These are phyloP conservation scores for Genyomyrus donnyi DNA, from an alignment of 2,113 vertebrate genomes.

Conservation along the genomic window DNA sequence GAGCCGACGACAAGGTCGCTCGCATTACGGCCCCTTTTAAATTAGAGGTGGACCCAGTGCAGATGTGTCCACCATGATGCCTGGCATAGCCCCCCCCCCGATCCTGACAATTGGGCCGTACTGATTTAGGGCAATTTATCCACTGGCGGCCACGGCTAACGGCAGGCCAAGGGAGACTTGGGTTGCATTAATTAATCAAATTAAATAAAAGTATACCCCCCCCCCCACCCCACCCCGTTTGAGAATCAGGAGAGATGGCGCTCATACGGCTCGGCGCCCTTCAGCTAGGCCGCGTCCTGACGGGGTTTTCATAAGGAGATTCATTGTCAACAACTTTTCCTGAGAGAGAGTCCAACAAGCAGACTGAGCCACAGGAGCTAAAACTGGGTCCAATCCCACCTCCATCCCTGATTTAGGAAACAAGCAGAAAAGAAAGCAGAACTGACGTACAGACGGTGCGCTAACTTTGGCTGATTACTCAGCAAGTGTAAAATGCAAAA, in stretches of 20 bases:
- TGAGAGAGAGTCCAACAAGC: background rate
- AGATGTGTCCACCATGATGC: background rate
- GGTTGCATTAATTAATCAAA: background rate
- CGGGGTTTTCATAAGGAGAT: background rate
- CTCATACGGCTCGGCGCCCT: background rate
- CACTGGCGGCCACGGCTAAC: background rate
- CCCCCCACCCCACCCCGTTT: background rate
- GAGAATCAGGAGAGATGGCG: background rate
- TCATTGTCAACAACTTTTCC: background rate
- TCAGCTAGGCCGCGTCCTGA: background rate
- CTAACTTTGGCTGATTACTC: background rate
- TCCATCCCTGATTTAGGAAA: background rate
- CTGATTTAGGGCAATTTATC: background rate
- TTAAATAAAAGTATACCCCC: background rate
- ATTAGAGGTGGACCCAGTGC: slow-evolving; percentile 19
- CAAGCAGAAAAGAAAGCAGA: background rate
- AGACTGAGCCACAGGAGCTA: background rate
- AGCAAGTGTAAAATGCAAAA: background rate
- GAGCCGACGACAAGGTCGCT: slow-evolving; percentile 1
- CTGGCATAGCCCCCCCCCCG: background rate
- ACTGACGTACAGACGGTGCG: background rate
- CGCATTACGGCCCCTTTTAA: slow-evolving; percentile 9
- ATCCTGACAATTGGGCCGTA: no score
- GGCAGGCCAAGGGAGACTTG: background rate
- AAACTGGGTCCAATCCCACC: background rate